Evolutionary conservation across 2,113 vertebrate species (phyloP).

Genomic region (Riparia riparia): DNA sequence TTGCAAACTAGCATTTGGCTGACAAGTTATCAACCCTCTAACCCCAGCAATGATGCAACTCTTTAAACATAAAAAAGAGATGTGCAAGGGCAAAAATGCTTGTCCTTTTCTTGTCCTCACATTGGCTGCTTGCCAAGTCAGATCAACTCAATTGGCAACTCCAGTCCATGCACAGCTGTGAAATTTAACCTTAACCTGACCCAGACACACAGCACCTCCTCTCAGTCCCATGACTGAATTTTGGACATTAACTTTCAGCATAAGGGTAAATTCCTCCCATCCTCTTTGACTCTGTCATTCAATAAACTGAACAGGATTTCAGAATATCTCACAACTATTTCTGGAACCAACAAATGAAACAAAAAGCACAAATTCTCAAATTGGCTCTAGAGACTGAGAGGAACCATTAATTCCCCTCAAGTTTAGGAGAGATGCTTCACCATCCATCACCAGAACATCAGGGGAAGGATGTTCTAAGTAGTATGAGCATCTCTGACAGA

Average conservation of each 20-base stretch:
- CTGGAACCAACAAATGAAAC: neutral
- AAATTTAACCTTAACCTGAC: neutral
- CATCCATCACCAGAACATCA: neutral
- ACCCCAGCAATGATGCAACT: neutral
- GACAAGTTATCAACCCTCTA: neutral
- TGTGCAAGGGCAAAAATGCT: neutral
- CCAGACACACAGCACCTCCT: accelerated
- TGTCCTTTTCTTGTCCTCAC: neutral
- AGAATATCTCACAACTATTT: neutral
- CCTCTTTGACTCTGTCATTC: neutral
- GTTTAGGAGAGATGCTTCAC: neutral
- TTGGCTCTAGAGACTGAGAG: neutral
- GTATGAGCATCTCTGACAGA: neutral
- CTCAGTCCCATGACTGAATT: neutral
- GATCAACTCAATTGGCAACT: neutral
- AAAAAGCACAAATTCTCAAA: neutral
- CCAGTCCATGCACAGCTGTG: neutral
- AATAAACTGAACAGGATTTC: neutral
- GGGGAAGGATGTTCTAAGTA: neutral
- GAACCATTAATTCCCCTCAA: neutral
- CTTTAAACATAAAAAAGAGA: neutral
- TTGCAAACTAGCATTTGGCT: neutral
- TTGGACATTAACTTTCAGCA: neutral
- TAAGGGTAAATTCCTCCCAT: neutral
- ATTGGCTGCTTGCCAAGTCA: neutral